phyloP scores from a whole-genome alignment of 2,797 vertebrate species.

The Lacerta bilineata region DNA sequence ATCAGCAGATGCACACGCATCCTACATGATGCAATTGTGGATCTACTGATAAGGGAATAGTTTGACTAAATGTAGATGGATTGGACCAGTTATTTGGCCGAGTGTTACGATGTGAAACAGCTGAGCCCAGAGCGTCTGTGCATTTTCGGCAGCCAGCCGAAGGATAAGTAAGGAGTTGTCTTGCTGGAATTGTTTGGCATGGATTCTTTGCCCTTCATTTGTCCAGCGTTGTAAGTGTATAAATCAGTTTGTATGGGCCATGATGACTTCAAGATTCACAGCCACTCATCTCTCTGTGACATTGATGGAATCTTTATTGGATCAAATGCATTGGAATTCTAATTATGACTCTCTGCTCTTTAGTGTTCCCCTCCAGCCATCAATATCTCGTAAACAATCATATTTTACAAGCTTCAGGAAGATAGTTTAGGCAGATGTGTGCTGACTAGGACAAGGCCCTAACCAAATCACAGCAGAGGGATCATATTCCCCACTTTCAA shows the following conservation, averaged over 20 bases:
- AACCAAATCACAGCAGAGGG: conserved; percentile 54
- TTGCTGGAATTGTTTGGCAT: conserved; percentile 44
- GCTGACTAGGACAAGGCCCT: conserved; percentile 43
- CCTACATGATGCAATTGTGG: conserved; percentile 55
- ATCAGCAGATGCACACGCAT: conserved; percentile 69
- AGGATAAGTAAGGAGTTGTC: conserved; percentile 53
- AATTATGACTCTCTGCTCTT: conserved; percentile 72
- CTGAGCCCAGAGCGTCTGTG: conserved; percentile 59
- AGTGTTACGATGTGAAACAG: conserved; percentile 46
- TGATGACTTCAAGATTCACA: conserved; percentile 71
- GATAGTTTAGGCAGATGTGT: conserved; percentile 53
- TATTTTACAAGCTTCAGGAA: conserved; percentile 68
- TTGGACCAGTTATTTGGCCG: conserved; percentile 54
- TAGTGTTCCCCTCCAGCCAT: conserved; percentile 71
- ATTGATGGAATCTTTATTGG: conserved; percentile 69
- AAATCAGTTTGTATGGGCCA: conserved; percentile 58
- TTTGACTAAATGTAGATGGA: conserved; percentile 63
- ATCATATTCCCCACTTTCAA: conserved; percentile 32
- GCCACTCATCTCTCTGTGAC: conserved; percentile 66
- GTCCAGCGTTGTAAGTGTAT: conserved; percentile 60
- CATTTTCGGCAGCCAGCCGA: conserved; percentile 55
- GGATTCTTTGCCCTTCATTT: conserved; percentile 70
- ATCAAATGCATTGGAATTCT: conserved; percentile 68
- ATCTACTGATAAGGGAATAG: conserved; percentile 63
- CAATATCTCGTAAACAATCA: conserved; percentile 67